Base-by-base conservation (phyloP, 2,797 vertebrate species). In the Propithecus perrieri region DNA sequence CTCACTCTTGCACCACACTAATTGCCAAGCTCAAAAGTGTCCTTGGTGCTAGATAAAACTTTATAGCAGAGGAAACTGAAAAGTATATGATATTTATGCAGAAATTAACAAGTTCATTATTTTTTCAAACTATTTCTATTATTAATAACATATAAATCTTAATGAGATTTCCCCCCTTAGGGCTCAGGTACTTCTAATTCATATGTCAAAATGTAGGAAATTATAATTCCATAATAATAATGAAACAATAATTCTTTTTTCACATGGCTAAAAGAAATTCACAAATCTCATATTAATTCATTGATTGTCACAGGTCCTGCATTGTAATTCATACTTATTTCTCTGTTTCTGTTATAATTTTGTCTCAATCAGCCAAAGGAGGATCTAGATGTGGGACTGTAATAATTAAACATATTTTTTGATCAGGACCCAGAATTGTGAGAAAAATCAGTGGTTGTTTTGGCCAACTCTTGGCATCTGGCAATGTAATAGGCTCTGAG, bases 61-160 rank as follows among this genome's bases (percentile, higher is more conserved):
- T 93, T 93, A 75, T 26, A 67, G 0, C 63, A 88, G 86, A 95
- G 6, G 41, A 92, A 91, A 85, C 1, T 55, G 46, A 63, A 95
- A 96, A 85, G 18, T 84, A 2, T 0, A 61, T 24, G 63, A 80
- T n/a, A 67, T 17, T 92, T 96, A 53, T 71, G 50, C n/a, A 96
- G 94, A 91, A 97, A 96, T 61, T 28, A 50, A 50, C 91, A 97
- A 97, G 85, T 55, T 46, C 55, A 94, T 81, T 41, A 85, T 69
- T 94, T 87, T 97, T 97, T 90, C 35, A 91, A 96, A 85, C 74
- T 92, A 76, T 89, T 96, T 97, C 59, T 95, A 96, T 95, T 97
- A 96, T 95, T 97, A 85, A 96, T 90, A 95, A 97, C 59, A 75
- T 85, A 94, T 92, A 96, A 86, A 89, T 96, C 48, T 95, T 96